Base-by-base conservation (phyloP, 1,140 invertebrate genomes). In the Apis laboriosa region DNA sequence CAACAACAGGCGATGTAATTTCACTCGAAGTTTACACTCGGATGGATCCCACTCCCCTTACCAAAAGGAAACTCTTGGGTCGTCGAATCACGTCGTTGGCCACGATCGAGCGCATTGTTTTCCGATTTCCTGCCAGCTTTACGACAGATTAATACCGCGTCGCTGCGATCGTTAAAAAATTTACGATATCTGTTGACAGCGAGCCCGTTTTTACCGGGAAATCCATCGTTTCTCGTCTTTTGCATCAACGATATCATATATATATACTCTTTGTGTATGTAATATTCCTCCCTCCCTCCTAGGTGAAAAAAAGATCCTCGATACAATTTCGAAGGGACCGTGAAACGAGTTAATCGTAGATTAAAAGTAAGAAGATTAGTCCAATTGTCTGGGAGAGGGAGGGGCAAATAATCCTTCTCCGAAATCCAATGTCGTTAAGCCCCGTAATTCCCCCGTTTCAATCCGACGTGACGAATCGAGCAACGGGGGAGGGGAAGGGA, bases 1-100 rank as follows among this genome's bases (percentile, higher is more conserved):
- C 34, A 34, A 66, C 17, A 15, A 58, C 67, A 9, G 58, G 5
- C 79, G 34, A 34, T 66, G 81, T 77, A 80, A 87, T 84, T 80
- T 71, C 58, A 60, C 34, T 64, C 43, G 34, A 70, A 70, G 51
- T 60, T 49, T 61, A 61, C 28, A 21, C 21, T 24, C 24, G 70
- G 15, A 53, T 49, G 9, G 9, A 43, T 4, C n/a, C 5, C 11
- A 43, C 24, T 51, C 24, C 34, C 19, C 2, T 8, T 7, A n/a
- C 2, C 7, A 28, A n/a, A 49, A 61, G 24, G 51, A 55, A 72
- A 72, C 58, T 61, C 72, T 75, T 75, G 21, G 21, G 21, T 63
- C 43, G 56, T 61, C 72, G 72, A 21, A 75, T 61, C 72, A 61
- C 72, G 72, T 75, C 34, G 56, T 3, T 43, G 43, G 19, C 56